A percentile compares a stretch with the other conserved stretches of the same genome.
These are phyloP conservation scores for Leptinotarsa peninsularis DNA, from an alignment of 2,888 invertebrate genomes.

Conservation along the genomic window DNA sequence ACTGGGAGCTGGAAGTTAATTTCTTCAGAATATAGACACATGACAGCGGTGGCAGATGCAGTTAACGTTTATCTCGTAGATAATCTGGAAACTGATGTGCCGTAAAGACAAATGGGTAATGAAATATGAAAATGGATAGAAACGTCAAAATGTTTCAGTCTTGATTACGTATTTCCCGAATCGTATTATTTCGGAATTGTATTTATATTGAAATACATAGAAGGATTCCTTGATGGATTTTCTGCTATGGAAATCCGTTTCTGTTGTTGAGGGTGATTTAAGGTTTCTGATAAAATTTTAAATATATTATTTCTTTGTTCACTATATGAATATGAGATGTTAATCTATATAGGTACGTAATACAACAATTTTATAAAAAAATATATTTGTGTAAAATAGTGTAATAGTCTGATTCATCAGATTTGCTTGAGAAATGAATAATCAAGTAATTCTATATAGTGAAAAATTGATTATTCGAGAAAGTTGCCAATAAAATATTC, in stretches of 20 bases:
- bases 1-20: conserved; percentile 52
- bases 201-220: not conserved
- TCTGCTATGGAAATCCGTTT: not conserved
- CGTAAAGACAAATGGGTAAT: conserved; percentile 19
- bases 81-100: conserved; percentile 34
- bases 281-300: too few species aligned
- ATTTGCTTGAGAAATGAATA: too few species aligned
- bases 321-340: too few species aligned
- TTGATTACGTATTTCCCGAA: not conserved
- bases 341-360: too few species aligned
- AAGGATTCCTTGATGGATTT: not conserved
- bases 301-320: too few species aligned
- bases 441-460: too few species aligned
- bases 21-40: conserved; percentile 54
- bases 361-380: too few species aligned
- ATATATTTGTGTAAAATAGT: too few species aligned
- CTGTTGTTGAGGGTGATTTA: too few species aligned
- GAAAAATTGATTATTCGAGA: too few species aligned
- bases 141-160: conserved; percentile 13
- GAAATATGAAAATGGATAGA: conserved; percentile 20
- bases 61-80: conserved; percentile 35
- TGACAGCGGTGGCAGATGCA: conserved; percentile 46
- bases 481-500: too few species aligned
- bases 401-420: too few species aligned
- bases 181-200: not conserved